These are phyloP conservation scores for Drosophila bocqueti DNA, from an alignment of 1,140 invertebrate genomes.

Conservation along the genomic window DNA sequence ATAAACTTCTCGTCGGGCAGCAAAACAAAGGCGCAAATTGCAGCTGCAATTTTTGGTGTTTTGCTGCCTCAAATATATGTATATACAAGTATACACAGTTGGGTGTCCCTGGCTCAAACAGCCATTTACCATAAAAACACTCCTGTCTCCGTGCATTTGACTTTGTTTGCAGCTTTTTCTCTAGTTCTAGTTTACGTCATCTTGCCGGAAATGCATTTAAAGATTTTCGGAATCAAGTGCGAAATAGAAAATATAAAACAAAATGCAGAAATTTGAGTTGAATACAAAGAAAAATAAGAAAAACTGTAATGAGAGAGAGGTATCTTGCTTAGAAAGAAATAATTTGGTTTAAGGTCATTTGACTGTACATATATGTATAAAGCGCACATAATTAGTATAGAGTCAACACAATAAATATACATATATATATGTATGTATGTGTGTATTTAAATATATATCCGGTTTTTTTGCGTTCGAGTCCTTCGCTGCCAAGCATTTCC, in stretches of 20 bases:
- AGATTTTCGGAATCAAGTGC: neutral
- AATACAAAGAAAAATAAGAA: neutral
- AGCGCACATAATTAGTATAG: neutral
- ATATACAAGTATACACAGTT: conserved; percentile 5
- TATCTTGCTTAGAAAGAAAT: neutral
- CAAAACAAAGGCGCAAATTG: conserved; percentile 80
- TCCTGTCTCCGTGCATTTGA: conserved; percentile 5
- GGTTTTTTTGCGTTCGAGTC: conserved; percentile 30
- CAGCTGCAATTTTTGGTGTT: conserved; percentile 66
- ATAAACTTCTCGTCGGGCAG: conserved; percentile 65
- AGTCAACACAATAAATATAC: conserved; percentile 8
- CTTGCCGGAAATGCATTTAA: neutral
- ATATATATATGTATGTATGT: too few relatives aligned
- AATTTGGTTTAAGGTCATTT: neutral
- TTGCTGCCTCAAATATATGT: conserved; percentile 21
- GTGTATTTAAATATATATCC: conserved; percentile 14
- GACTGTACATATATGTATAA: neutral
- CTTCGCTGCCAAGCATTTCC: conserved; percentile 64
- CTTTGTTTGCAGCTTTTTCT: conserved; percentile 13
- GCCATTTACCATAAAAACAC: conserved; percentile 12
- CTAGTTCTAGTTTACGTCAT: conserved; percentile 1
- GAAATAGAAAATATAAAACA: neutral
- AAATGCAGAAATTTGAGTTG: neutral
- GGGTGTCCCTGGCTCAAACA: conserved; percentile 2
- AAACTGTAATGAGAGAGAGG: neutral